phyloP scores from a whole-genome alignment of 2,797 vertebrate genomes.

The Cossypha polioptera region DNA sequence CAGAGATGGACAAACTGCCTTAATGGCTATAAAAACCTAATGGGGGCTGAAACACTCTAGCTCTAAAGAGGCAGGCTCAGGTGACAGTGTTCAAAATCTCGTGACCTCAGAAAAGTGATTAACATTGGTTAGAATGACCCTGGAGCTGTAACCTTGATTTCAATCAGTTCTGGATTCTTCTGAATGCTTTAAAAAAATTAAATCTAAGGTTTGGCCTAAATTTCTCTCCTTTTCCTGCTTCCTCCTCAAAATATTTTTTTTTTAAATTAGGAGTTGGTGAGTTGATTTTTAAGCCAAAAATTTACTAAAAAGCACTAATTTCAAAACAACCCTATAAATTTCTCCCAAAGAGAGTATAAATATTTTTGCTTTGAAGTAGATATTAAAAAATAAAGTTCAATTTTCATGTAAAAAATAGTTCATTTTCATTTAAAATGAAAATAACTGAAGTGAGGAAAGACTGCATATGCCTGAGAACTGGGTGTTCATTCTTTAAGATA shows the following conservation, averaged over 20 bases:
- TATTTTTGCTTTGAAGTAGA: neutral
- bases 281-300: neutral
- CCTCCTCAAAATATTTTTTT: neutral
- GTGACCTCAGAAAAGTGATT: neutral
- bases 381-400: too few species aligned
- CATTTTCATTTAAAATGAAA: neutral
- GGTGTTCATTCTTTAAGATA: neutral
- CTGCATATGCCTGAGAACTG: neutral
- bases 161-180: neutral
- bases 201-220: neutral
- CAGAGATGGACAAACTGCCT: neutral
- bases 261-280: neutral
- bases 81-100: neutral
- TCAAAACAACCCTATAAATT: neutral
- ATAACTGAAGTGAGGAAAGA: neutral
- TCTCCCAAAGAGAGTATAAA: neutral
- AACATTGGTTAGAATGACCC: neutral
- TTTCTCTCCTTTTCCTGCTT: neutral
- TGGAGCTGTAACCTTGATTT: neutral
- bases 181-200: fast-evolving
- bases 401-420: neutral
- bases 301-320: neutral
- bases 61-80: neutral
- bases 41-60: neutral
- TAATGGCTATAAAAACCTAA: neutral